Evolutionary conservation across 2,113 vertebrate species (phyloP).

Genomic region (Hyperoodon ampullatus): DNA sequence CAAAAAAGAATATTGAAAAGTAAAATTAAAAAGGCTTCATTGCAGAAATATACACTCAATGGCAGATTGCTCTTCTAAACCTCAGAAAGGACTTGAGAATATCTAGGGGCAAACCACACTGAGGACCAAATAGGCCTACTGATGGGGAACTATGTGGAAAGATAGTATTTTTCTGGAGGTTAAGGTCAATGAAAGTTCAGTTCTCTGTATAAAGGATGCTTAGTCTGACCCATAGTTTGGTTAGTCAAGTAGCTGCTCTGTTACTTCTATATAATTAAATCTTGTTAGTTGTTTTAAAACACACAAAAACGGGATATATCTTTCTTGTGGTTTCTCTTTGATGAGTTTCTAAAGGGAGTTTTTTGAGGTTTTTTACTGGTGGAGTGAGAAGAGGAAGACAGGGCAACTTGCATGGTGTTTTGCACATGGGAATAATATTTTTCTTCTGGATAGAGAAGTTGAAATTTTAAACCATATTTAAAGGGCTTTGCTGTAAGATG

Average conservation of each 20-base stretch:
- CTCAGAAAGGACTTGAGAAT: background rate
- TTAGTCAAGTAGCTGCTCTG: conserved; percentile 39
- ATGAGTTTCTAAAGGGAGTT: conserved; percentile 62
- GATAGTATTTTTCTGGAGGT: conserved; percentile 17
- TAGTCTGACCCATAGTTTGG: conserved; percentile 55
- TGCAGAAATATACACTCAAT: background rate
- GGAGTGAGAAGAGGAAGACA: background rate
- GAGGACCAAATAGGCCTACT: background rate
- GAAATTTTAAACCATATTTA: conserved; percentile 11
- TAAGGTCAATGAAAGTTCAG: conserved; percentile 67
- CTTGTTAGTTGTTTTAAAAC: conserved; percentile 66
- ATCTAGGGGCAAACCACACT: background rate
- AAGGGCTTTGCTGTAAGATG: conserved; percentile 40
- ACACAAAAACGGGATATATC: conserved; percentile 48
- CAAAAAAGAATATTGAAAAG: background rate
- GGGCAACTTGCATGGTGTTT: background rate
- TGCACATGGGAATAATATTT: conserved; percentile 14
- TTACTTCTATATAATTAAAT: conserved; percentile 70
- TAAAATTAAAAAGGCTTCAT: background rate
- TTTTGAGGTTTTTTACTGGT: conserved; percentile 70
- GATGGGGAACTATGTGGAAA: background rate
- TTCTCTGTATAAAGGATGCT: background rate
- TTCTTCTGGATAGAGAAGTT: background rate
- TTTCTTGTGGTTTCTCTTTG: conserved; percentile 74
- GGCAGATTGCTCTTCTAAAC: background rate